phyloP scores from a whole-genome alignment of 1,140 invertebrate species.

The Penaeus chinensis region DNA sequence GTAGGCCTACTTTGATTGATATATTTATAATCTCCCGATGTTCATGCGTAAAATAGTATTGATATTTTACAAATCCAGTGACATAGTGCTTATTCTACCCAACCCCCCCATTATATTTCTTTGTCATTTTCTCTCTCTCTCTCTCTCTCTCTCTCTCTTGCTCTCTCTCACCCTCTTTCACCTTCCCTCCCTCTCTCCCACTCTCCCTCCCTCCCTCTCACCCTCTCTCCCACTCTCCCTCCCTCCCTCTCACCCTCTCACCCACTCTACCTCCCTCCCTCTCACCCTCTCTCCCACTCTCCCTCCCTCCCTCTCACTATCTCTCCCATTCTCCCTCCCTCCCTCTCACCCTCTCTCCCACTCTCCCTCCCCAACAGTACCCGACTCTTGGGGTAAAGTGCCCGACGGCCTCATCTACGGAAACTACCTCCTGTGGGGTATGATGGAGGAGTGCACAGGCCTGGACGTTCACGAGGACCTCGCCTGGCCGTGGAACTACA shows the following conservation, averaged over 20 bases:
- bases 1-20: no score
- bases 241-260: no score
- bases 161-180: no score
- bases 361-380: neutral
- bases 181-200: no score
- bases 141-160: no score
- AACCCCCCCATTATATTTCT: no score
- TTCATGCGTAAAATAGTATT: no score
- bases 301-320: no score
- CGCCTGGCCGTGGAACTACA: neutral
- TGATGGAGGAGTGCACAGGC: slow-evolving; percentile 38
- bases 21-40: no score
- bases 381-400: slow-evolving; percentile 32
- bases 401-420: slow-evolving; percentile 34
- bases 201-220: neutral
- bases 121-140: no score
- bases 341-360: neutral
- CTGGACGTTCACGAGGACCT: neutral
- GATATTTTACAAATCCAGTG: no score
- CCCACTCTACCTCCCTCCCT: neutral
- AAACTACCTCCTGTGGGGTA: slow-evolving; percentile 28
- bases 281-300: neutral
- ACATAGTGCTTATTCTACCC: no score
- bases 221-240: neutral
- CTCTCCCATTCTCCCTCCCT: neutral